Base-by-base conservation (phyloP, 2,113 vertebrate genomes). In the Hydropotes inermis region DNA sequence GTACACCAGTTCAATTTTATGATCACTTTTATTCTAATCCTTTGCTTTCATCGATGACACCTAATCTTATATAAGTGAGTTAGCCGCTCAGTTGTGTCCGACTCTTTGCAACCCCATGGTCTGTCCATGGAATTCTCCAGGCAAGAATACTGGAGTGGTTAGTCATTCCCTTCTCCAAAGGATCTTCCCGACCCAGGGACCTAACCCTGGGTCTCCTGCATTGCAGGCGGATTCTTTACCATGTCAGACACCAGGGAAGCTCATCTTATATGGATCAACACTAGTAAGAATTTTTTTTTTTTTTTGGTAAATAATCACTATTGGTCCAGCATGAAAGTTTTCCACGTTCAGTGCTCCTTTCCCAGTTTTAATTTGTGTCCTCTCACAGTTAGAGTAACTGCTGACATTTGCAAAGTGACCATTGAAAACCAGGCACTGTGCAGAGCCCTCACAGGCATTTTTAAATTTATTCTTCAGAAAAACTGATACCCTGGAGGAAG, bases 361-460 rank as follows among this genome's bases (percentile, higher is more conserved):
- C 74, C 12, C 0, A 2, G 45, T 54, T 74, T 36, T 36, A 23
- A 19, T 30, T 7, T 17, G 45, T 54, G 7, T 17, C 36, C 60
- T 60, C 16, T 54, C 54, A 5, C 0, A 17, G 54, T 5, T 23
- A 9, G 61, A 3, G 21, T 4, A 14, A 12, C n/a, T 9, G 28
- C 78, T 23, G 7, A 61, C 15, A 0, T 50, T 57, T 4, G 12
- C 57, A 10, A 25, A 50, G 45, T 8, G 25, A 25, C 21, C 64
- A 0, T 23, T 23, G 16, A 0, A 5, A 78, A 19, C n/a, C 45
- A 28, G 43, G 15, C 6, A 0, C 23, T 10, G 52, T 43, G 52
- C 76, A 52, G 3, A 27, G 23, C 12, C 1, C 33, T 43, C 16
- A 19, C 11, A 60, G 45, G 30, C 7, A 1, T 83, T 33, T 54